Base-by-base conservation (phyloP, 2,113 vertebrate genomes). In the Rhynchomys soricoides region DNA sequence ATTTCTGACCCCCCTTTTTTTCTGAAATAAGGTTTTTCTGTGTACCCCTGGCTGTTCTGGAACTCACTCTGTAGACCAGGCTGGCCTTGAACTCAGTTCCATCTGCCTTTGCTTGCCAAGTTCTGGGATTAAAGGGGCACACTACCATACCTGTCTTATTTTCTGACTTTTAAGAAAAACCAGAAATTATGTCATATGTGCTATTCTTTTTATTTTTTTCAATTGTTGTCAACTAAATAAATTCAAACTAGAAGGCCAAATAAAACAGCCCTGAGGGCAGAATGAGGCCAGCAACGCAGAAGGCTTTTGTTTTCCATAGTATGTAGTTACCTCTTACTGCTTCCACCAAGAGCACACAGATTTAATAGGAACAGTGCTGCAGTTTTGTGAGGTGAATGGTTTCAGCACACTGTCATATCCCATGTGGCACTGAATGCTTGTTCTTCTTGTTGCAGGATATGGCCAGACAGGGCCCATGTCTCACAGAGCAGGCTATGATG, bases 391-490 rank as follows among this genome's bases (percentile, higher is more conserved):
- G 57, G 64, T 43, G 64, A 45, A n/a, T 89, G 62, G 8, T 87
- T 94, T 50, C 71, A 73, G 59, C 26, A 88, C 0, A 15, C 40
- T 29, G 0, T 19, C 71, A 5, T 45, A 68, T 3, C 24, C 34
- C 52, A 11, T 2, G 0, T 37, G 21, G 64, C 75, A 59, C 64
- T 96, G n/a, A 96, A 11, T 45, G 2, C 24, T 71, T 9, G 85
- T 62, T 95, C 0, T 89, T 92, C 50, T 94, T 97, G 66, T 96
- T 96, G 92, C 95, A 99, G 99, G 99, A 13, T 99, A 99, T 85
- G 99, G 99, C 87, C 99, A 99, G 98, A 99, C 99, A 1, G 99
- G 99, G 55, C 99, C 99, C 29, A 96, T 98, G 95, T 98, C 98
- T 95, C 99, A 98, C 75, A 98, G 98, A 96, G 98, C 99, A 66